Conservation (phyloP, 2,888 invertebrate genomes). For the Aleiodes testaceus region DNA sequence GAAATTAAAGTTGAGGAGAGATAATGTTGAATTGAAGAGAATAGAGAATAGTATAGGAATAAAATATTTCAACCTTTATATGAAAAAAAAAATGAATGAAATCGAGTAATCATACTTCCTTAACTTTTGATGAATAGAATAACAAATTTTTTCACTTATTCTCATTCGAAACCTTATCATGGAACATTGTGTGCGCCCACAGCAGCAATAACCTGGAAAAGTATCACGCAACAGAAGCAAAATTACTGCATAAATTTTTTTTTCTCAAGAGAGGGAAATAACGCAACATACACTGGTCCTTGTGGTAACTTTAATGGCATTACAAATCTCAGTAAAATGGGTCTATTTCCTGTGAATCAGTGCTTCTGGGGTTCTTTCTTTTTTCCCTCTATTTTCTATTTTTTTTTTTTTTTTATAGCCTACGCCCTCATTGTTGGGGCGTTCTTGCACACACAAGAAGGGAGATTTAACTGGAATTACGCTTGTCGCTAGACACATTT, state of each 20-base stretch:
- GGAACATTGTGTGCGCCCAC: too few species aligned
- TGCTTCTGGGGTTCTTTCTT: background rate
- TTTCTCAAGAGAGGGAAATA: background rate
- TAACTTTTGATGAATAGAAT: background rate
- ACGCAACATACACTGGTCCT: conserved; percentile 14
- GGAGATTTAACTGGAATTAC: background rate
- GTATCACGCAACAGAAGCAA: background rate
- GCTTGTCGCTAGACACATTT: background rate
- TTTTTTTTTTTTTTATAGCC: background rate
- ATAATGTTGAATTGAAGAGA: background rate
- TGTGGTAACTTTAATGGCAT: conserved; percentile 59
- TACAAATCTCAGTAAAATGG: conserved; percentile 62
- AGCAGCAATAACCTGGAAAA: background rate
- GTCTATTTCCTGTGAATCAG: conserved; percentile 51
- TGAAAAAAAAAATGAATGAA: background rate
- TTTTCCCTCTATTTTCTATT: background rate
- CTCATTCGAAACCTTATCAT: too few species aligned
- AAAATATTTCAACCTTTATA: background rate
- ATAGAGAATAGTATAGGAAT: background rate
- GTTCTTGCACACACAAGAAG: background rate
- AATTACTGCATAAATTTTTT: conserved; percentile 24
- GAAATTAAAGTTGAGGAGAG: background rate
- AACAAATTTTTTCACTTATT: too few species aligned
- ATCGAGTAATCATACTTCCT: too few species aligned
- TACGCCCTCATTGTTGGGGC: background rate